phyloP scores from a whole-genome alignment of 2,888 invertebrate species.

The Lycocerus yunnanus region DNA sequence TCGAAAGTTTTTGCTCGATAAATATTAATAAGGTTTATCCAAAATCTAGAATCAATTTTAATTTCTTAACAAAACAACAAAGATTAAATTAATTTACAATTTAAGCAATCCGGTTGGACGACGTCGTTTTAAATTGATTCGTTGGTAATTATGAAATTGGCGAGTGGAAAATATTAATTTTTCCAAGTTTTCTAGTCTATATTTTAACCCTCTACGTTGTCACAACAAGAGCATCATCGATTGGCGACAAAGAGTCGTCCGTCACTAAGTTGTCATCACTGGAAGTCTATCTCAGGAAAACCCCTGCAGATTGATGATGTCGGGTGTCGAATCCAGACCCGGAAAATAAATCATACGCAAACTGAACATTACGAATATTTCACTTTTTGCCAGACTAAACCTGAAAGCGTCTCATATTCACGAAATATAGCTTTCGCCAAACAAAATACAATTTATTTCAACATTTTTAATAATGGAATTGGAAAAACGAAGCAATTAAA shows the following conservation, averaged over 20 bases:
- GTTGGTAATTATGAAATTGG: neutral
- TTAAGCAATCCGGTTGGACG: neutral
- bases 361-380: constrained; percentile 22
- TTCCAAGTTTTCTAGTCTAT: neutral
- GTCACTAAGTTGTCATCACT: constrained; percentile 47
- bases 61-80: neutral
- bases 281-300: constrained; percentile 45
- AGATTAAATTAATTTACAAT: neutral
- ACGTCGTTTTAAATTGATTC: neutral
- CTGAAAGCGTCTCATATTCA: neutral
- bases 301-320: constrained; percentile 49
- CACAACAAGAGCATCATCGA: constrained; percentile 36
- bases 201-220: constrained; percentile 1
- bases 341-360: constrained; percentile 47
- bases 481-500: neutral
- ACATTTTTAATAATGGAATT: neutral
- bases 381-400: constrained; percentile 4
- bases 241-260: constrained; percentile 49
- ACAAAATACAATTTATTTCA: neutral
- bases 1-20: neutral
- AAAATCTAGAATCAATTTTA: neutral
- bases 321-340: constrained; percentile 48
- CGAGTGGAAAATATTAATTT: neutral
- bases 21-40: neutral
- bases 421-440: neutral